Conservation (phyloP, 1,140 invertebrate species). For the Drosophila fuyamai region DNA sequence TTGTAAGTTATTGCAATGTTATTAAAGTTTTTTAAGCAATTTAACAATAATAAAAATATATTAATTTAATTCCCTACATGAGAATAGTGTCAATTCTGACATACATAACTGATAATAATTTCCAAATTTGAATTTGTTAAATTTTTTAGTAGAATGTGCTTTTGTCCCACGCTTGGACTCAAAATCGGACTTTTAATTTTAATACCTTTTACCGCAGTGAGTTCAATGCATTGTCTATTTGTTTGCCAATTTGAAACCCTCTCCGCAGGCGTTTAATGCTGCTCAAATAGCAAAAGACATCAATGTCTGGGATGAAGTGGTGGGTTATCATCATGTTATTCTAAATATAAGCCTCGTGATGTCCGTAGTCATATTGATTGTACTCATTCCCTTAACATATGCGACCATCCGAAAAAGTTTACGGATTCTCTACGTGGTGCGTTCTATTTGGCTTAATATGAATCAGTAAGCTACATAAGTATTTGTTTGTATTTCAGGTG, state of each 20-base stretch:
- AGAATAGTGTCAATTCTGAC: not conserved
- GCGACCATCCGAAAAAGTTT: not conserved
- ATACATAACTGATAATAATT: not conserved
- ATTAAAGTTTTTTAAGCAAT: too few relatives aligned
- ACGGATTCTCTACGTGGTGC: not conserved
- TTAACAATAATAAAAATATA: too few relatives aligned
- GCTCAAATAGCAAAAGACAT: not conserved
- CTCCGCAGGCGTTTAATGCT: not conserved
- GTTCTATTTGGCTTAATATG: not conserved
- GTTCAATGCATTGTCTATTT: not conserved
- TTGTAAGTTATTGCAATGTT: not conserved
- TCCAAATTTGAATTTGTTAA: not conserved
- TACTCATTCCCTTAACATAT: not conserved
- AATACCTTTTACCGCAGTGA: constrained; percentile 2
- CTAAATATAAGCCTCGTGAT: not conserved
- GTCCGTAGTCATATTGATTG: not conserved
- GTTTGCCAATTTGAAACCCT: too few relatives aligned
- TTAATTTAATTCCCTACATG: not conserved
- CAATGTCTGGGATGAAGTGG: not conserved
- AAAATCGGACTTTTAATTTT: constrained; percentile 1
- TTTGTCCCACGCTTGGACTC: constrained; percentile 3
- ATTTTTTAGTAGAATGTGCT: not conserved
- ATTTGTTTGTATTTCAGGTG: not conserved
- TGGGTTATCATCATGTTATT: not conserved
- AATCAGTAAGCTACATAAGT: not conserved